These are phyloP conservation scores for Latrodectus geometricus DNA, from an alignment of 1,140 invertebrate species.

Conservation along the genomic window DNA sequence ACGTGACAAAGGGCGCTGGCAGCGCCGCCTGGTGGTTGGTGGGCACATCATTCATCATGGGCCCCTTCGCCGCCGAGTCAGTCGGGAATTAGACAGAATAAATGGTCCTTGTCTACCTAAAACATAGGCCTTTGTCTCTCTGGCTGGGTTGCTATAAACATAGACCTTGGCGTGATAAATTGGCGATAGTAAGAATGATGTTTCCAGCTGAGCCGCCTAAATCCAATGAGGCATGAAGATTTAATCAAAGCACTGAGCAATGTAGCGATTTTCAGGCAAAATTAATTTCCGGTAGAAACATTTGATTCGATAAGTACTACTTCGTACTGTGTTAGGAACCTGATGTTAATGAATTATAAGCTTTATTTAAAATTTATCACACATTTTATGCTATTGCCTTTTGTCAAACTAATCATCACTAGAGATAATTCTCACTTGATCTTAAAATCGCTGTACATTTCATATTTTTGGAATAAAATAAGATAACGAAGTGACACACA, in stretches of 20 bases:
- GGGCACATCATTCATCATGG: conserved; percentile 56
- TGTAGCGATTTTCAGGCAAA: no score
- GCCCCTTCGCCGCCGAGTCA: conserved; percentile 50
- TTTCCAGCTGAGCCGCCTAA: conserved; percentile 28
- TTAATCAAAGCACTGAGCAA: conserved; percentile 7
- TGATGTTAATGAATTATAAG: no score
- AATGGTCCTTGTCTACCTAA: conserved; percentile 60
- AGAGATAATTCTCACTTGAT: no score
- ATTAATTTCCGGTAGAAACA: no score
- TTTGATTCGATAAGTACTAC: no score
- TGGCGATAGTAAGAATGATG: conserved; percentile 43
- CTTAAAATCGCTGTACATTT: no score
- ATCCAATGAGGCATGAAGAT: conserved; percentile 30
- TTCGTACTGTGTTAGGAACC: no score
- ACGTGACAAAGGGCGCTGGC: conserved; percentile 57
- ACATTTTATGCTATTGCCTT: no score
- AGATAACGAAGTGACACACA: no score
- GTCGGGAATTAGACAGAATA: conserved; percentile 60
- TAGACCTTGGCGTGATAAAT: conserved; percentile 56
- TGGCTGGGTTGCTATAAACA: conserved; percentile 56
- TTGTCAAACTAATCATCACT: no score
- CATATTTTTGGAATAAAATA: no score
- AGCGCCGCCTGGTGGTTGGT: conserved; percentile 57
- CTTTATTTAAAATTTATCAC: no score
- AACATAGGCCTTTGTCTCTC: conserved; percentile 59